A percentile compares a stretch with the other conserved stretches of the same genome.
Conservation (phyloP, 2,888 invertebrate species). For the Microplitis manilae region DNA sequence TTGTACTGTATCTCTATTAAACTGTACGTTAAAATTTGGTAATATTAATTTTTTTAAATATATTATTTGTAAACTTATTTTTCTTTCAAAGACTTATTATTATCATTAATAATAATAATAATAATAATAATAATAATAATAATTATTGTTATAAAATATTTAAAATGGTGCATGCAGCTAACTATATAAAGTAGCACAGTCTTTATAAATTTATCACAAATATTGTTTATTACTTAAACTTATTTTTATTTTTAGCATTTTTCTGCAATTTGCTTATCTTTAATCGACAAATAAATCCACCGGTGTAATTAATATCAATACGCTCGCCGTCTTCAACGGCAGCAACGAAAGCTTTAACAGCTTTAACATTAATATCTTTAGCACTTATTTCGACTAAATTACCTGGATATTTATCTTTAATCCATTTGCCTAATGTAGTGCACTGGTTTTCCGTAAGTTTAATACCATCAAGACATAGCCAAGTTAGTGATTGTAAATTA, state of each 20-base stretch:
- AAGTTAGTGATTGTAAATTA: constrained; percentile 66
- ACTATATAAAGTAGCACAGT: constrained; percentile 36
- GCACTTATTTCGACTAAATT: constrained; percentile 67
- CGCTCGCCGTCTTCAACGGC: constrained; percentile 68
- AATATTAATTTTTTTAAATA: too few relatives aligned
- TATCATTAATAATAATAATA: not conserved
- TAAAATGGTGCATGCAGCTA: not conserved
- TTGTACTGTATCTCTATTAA: too few relatives aligned
- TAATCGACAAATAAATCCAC: constrained; percentile 64
- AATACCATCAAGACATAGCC: constrained; percentile 69
- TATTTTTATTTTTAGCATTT: constrained; percentile 58
- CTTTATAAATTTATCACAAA: constrained; percentile 10
- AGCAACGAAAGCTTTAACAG: constrained; percentile 66
- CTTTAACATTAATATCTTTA: constrained; percentile 66
- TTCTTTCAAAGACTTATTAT: too few relatives aligned
- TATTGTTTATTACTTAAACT: constrained; percentile 30
- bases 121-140: not conserved
- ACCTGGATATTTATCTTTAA: constrained; percentile 68
- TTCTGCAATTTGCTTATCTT: constrained; percentile 64
- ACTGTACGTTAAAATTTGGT: too few relatives aligned
- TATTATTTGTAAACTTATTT: too few relatives aligned
- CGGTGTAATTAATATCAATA: constrained; percentile 67
- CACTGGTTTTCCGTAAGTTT: constrained; percentile 66
- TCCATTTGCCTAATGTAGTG: constrained; percentile 66
- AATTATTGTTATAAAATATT: not conserved